Conservation (phyloP, 2,113 vertebrate genomes). For the Aix galericulata region DNA sequence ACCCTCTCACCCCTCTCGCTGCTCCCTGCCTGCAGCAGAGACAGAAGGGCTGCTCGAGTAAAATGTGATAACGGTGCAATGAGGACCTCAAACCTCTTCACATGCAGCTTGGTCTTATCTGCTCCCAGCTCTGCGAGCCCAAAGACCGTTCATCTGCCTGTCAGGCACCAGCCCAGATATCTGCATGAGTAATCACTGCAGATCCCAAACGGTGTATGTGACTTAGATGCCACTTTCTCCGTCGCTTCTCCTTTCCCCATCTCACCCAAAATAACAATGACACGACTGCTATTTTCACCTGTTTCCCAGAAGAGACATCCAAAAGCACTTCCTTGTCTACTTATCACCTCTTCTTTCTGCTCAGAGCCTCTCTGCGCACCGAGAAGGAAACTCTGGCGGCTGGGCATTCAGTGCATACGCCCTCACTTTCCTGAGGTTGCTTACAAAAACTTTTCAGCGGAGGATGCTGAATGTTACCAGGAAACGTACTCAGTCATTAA, state of each 20-base stretch:
- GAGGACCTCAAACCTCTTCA: not conserved
- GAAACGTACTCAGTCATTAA: not conserved
- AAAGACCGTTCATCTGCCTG: not conserved
- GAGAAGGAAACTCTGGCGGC: not conserved
- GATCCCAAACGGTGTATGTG: not conserved
- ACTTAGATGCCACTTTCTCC: conserved; percentile 24
- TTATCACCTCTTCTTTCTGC: not conserved
- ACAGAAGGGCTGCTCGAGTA: not conserved
- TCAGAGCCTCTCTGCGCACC: rapidly evolving
- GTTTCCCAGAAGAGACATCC: not conserved
- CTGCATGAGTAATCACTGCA: conserved; percentile 53
- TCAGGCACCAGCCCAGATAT: not conserved
- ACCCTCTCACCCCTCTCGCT: rapidly evolving
- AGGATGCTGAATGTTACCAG: not conserved
- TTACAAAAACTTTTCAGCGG: not conserved
- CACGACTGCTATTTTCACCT: not conserved
- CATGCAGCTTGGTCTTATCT: not conserved
- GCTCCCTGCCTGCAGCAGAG: not conserved
- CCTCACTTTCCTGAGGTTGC: not conserved
- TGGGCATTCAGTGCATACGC: not conserved
- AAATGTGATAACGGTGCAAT: not conserved
- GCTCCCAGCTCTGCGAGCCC: not conserved
- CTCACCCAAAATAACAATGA: not conserved
- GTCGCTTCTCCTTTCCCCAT: not conserved
- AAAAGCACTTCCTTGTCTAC: not conserved